These are phyloP conservation scores for Sebastes hubbsi DNA, from an alignment of 2,797 vertebrate genomes.

Conservation along the genomic window DNA sequence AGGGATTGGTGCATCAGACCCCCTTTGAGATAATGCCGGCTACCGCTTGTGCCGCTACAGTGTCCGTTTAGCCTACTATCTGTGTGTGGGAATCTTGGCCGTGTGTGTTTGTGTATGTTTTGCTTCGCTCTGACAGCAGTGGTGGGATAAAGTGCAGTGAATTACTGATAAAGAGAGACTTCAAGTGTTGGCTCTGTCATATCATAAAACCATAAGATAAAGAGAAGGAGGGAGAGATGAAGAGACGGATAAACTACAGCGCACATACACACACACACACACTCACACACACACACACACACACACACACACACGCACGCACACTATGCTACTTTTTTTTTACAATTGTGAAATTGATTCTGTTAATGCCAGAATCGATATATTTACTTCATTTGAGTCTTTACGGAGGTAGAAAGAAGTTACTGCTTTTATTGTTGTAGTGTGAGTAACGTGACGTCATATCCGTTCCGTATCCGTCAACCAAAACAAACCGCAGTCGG, in stretches of 20 bases:
- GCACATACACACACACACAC: not conserved
- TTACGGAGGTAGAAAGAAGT: too few relatives aligned
- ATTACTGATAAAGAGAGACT: slow-evolving; percentile 58
- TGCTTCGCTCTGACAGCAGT: slow-evolving; percentile 24
- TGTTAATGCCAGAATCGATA: too few relatives aligned
- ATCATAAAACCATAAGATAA: slow-evolving; percentile 36
- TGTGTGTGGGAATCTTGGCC: slow-evolving; percentile 15
- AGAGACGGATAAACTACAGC: not conserved
- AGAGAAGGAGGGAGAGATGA: slow-evolving; percentile 13
- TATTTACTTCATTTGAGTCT: too few relatives aligned
- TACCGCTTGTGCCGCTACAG: slow-evolving; percentile 47
- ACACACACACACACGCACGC: too few relatives aligned
- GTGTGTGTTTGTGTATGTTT: slow-evolving; percentile 8
- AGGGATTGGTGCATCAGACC: slow-evolving; percentile 42
- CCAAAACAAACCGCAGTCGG: too few relatives aligned
- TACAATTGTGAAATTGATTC: too few relatives aligned
- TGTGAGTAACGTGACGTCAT: too few relatives aligned
- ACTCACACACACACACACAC: not conserved
- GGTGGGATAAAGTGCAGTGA: slow-evolving; percentile 26
- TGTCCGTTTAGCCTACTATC: slow-evolving; percentile 52
- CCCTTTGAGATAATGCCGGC: slow-evolving; percentile 50
- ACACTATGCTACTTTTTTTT: not conserved
- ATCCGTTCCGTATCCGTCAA: too few relatives aligned
- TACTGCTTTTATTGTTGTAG: fast-evolving
- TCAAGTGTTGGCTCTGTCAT: slow-evolving; percentile 44